phyloP scores from a whole-genome alignment of 1,140 invertebrate species.

The Holotrichia oblita region DNA sequence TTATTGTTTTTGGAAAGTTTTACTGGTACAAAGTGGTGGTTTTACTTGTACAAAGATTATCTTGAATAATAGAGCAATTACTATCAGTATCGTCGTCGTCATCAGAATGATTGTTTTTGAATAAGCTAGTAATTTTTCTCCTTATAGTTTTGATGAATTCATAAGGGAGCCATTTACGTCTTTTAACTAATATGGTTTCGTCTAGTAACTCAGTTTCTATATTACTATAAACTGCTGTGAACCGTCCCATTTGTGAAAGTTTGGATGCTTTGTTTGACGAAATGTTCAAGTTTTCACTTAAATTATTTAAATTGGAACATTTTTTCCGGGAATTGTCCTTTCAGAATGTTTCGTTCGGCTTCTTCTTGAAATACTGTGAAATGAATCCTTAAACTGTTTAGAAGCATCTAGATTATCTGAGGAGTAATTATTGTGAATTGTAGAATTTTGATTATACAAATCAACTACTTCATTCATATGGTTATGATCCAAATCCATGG shows the following conservation, averaged over 20 bases:
- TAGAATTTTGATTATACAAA: background rate
- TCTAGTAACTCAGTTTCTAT: background rate
- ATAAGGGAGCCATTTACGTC: slow-evolving; percentile 16
- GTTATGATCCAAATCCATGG: background rate
- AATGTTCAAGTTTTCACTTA: background rate
- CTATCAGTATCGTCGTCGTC: background rate
- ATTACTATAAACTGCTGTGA: slow-evolving; percentile 3
- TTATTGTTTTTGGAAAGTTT: background rate
- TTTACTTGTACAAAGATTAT: background rate
- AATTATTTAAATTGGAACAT: background rate
- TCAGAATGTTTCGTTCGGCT: background rate
- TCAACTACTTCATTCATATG: background rate
- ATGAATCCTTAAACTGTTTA: background rate
- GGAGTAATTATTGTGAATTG: background rate
- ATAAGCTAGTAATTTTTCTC: background rate
- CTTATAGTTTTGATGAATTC: background rate
- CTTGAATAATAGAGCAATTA: background rate
- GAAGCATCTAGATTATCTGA: background rate
- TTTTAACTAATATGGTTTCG: background rate
- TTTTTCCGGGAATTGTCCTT: background rate
- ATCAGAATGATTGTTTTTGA: background rate
- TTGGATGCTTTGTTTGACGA: background rate
- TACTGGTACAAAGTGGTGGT: background rate
- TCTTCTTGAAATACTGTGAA: background rate
- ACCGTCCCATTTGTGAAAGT: background rate